Conservation (phyloP, 2,797 vertebrate species). For the Cetoscarus ocellatus region DNA sequence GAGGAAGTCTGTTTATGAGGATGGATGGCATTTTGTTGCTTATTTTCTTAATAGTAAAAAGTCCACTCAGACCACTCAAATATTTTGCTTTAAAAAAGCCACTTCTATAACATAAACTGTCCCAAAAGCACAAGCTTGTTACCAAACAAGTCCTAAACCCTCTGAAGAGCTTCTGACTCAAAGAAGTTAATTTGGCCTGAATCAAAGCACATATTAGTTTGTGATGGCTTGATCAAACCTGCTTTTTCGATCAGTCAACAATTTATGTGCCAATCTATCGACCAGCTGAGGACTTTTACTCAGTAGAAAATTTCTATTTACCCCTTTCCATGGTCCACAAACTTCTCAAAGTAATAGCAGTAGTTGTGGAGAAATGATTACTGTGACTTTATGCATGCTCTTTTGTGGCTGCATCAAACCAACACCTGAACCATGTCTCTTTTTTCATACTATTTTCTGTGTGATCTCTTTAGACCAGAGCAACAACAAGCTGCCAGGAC, state of each 20-base stretch:
- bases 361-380: not conserved
- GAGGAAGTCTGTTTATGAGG: too few species aligned
- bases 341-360: not conserved
- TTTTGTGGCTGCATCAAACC: slow-evolving; percentile 11
- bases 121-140: not conserved
- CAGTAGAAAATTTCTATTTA: slow-evolving; percentile 6
- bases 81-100: not conserved
- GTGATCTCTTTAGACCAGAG: slow-evolving; percentile 60
- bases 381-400: not conserved
- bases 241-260: slow-evolving; percentile 19
- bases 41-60: too few species aligned
- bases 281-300: slow-evolving; percentile 2
- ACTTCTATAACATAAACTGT: not conserved
- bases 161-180: not conserved
- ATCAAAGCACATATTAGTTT: slow-evolving; percentile 26
- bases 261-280: slow-evolving; percentile 28
- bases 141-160: not conserved
- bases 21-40: too few species aligned
- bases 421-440: slow-evolving; percentile 11
- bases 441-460: slow-evolving; percentile 15
- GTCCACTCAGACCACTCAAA: too few species aligned
- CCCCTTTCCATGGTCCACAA: slow-evolving; percentile 1
- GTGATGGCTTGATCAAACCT: slow-evolving; percentile 29
- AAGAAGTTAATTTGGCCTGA: not conserved
- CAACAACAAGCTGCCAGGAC: slow-evolving; percentile 45